These are phyloP conservation scores for Epiblema foenella DNA, from an alignment of 2,888 invertebrate genomes.

Conservation along the genomic window DNA sequence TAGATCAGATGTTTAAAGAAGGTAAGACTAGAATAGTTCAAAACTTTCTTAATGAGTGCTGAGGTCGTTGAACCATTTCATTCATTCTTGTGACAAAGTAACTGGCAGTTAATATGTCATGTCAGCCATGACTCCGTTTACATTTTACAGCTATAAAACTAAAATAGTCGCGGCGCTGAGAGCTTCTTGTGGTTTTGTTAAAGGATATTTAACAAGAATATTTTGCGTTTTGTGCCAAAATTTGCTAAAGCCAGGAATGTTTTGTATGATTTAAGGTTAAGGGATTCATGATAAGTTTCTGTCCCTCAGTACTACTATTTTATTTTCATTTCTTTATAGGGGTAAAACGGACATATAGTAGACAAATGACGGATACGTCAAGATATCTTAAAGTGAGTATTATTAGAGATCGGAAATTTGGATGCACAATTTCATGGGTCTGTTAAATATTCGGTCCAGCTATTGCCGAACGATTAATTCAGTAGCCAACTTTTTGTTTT, in stretches of 20 bases:
- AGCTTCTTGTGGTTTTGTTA: constrained; percentile 42
- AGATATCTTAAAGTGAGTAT: no score
- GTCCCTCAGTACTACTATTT: no score
- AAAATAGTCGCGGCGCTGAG: constrained; percentile 47
- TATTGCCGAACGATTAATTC: no score
- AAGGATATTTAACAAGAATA: constrained; percentile 36
- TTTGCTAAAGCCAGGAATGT: constrained; percentile 20
- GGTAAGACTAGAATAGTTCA: constrained; percentile 33
- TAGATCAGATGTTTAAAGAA: constrained; percentile 39
- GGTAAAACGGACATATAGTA: no score
- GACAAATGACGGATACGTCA: no score
- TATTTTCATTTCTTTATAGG: no score
- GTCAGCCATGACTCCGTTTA: constrained; percentile 40
- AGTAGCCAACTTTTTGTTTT: no score
- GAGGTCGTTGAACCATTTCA: constrained; percentile 63
- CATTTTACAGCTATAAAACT: constrained; percentile 48
- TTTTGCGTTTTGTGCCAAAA: constrained; percentile 34
- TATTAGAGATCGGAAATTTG: no score
- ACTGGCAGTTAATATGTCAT: constrained; percentile 45
- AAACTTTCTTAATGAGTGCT: constrained; percentile 54
- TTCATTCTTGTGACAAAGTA: constrained; percentile 52
- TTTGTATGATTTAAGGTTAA: neutral
- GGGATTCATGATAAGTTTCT: neutral
- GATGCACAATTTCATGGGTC: no score
- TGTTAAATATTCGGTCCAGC: no score